phyloP scores from a whole-genome alignment of 2,888 invertebrate species.

The Rotaria macrura region DNA sequence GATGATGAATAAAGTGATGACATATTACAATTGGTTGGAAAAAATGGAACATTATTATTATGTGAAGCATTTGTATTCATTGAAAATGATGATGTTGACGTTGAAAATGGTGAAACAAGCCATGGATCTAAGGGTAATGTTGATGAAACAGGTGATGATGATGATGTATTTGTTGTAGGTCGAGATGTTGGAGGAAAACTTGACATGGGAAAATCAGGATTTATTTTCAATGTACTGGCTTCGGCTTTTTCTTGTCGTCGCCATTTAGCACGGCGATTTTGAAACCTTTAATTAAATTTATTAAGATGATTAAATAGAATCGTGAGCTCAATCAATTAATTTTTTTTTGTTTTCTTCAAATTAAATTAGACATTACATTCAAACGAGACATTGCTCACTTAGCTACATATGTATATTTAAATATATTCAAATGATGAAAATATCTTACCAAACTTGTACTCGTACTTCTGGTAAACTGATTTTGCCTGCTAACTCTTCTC shows the following conservation, averaged over 20 bases:
- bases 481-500: constrained; percentile 33
- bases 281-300: constrained; percentile 28
- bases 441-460: constrained; percentile 30
- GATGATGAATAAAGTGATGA: neutral
- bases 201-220: constrained; percentile 30
- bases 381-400: too few relatives aligned
- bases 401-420: too few relatives aligned
- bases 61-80: neutral
- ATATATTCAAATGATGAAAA: neutral
- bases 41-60: neutral
- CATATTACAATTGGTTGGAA: neutral
- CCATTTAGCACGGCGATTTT: constrained; percentile 34
- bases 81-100: neutral
- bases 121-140: neutral
- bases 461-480: constrained; percentile 33
- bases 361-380: too few relatives aligned
- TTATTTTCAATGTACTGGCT: constrained; percentile 25
- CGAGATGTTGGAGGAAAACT: constrained; percentile 23
- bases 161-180: neutral
- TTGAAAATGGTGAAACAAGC: neutral
- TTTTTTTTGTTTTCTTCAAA: too few relatives aligned
- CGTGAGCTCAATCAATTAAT: too few relatives aligned
- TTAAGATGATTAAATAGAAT: neutral
- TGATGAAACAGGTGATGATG: neutral
- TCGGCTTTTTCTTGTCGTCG: constrained; percentile 34